Evolutionary conservation across 2,888 invertebrate genomes (phyloP), one percentile per base, ranked within the genome.

Genomic region (Eupithecia subfuscata): DNA sequence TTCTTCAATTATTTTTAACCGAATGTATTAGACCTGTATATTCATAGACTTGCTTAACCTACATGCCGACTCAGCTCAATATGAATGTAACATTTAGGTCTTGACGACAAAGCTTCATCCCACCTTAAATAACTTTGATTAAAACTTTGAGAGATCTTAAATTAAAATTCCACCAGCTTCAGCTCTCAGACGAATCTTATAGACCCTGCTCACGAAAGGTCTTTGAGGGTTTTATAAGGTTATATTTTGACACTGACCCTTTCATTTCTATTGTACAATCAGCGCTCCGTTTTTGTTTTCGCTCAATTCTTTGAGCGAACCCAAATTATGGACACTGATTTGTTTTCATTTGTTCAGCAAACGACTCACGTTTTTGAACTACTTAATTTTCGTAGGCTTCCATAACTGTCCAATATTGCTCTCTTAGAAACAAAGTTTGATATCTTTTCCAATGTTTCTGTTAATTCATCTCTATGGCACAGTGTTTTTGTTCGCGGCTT

Each of bases 121-220:
- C 43, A 67, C 73, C 69, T 70, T 72, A 80, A 81, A 82, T 82
- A 82, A 79, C 77, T 83, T 84, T 82, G 80, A 85, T 82, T 84
- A 83, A 81, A 82, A 80, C 79, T 79, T 82, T 76, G 80, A 82
- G 77, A 83, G 84, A 86, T 83, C 83, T 79, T 75, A 82, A 85
- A 89, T 89, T 87, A 85, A 86, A 86, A 87, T 86, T 86, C 82
- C 78, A 79, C 77, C 75, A 85, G 85, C 82, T 84, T 90, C 82
- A 79, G 75, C 81, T 88, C 84, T 86, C 83, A 87, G 90, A 89
- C 86, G 85, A 89, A 89, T 91, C 86, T 88, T 92, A 91, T 89
- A 25, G 83, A 89, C 91, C 91, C 91, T 91, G 88, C 88, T 91
- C 89, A 90, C 84, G 84, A 83, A 80, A 86, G 88, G 86, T 90